Evolutionary conservation across 2,113 vertebrate genomes (phyloP).

Genomic region (Panthera uncia): DNA sequence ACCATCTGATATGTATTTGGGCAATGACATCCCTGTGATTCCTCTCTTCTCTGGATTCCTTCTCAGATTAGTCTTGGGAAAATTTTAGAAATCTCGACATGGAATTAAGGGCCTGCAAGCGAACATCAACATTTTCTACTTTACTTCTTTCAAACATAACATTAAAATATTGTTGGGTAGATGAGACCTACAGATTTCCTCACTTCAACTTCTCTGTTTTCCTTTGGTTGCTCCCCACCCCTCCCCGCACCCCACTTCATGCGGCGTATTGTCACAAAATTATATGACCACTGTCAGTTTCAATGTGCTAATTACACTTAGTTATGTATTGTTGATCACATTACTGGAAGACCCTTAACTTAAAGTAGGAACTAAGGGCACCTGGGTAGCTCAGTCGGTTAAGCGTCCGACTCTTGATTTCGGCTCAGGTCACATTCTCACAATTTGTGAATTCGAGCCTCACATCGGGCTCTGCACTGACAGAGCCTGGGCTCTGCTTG

Average conservation of each 20-base stretch:
- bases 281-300: neutral
- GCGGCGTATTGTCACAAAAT: neutral
- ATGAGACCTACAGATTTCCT: neutral
- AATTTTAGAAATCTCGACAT: too few species aligned
- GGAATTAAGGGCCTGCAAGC: neutral
- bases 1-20: neutral
- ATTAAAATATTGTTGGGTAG: neutral
- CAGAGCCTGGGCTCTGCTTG: too few species aligned
- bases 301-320: accelerated
- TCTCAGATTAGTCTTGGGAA: neutral
- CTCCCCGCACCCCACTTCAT: accelerated
- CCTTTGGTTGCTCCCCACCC: too few species aligned
- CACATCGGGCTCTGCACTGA: too few species aligned
- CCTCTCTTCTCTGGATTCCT: neutral
- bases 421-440: too few species aligned
- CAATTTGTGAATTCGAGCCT: too few species aligned
- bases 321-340: accelerated
- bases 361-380: neutral
- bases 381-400: too few species aligned
- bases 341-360: neutral
- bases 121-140: too few species aligned
- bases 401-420: too few species aligned
- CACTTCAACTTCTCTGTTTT: neutral
- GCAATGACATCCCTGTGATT: too few species aligned
- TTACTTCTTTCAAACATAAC: neutral